Base-by-base conservation (phyloP, 2,888 invertebrate genomes). In the Hirudinaria manillensis region DNA sequence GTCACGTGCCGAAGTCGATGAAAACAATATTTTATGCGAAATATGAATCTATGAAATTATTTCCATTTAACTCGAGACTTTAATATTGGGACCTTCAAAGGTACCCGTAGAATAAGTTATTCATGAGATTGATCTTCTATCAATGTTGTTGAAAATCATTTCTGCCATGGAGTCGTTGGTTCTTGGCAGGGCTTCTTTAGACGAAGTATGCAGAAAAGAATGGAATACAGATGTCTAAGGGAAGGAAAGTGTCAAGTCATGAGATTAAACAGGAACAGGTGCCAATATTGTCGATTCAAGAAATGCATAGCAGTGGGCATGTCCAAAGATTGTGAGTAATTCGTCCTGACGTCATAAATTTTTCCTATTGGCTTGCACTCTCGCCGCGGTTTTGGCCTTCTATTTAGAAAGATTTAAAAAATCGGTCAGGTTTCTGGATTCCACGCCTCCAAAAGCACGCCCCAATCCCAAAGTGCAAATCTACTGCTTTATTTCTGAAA, bases 251-350 rank as follows among this genome's bases (percentile, higher is more conserved):
- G 85, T 79, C 82, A 83, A 70, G 83, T 85, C 24, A 82, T 83
- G 71, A 79, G 83, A 6, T 82, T 82, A 4, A 82, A 83, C 38
- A 76, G 84, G 38, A 85, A 85, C 79, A 82, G 84, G 70, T 85
- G 85, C 75, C 84, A 84, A 78, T 83, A 82, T 78, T 85, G 85
- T 75, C 80, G 85, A 7, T 85, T 83, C 79, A 83, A 84, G 78
- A 82, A 84, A 79, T 85, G 85, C 79, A 78, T 84, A 38, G 83
- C 82, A 65, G 84, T 84, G 21, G 85, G 85, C 51, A 85, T 85
- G 85, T 84, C 84, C 10, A 81, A 83, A 75, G 83, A 84, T 78
- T 79, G 80, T 80, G 74, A 77, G 79, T 79, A 32, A 13, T 34
- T 13, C 19, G 19, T 32, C 21, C 10, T 61, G 24, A 24, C 61